Evolutionary conservation across 2,888 invertebrate species (phyloP).

Genomic region (Eledone cirrhosa): DNA sequence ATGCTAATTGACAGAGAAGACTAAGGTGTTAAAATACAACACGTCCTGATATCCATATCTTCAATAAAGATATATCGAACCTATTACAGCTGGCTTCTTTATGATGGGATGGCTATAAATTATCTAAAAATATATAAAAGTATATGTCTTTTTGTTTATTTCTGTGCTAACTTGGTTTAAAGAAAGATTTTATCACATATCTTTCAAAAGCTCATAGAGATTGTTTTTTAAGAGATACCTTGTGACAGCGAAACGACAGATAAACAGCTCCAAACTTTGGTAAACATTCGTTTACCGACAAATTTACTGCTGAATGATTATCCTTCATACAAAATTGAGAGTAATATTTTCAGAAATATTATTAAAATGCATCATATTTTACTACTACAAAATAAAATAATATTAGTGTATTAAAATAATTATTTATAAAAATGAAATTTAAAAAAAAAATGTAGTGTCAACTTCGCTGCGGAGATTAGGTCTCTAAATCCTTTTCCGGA

Average conservation of each 20-base stretch:
- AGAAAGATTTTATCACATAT: too few relatives aligned
- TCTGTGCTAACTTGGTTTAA: too few relatives aligned
- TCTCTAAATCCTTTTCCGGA: not conserved
- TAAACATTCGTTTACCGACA: not conserved
- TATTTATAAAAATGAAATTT: not conserved
- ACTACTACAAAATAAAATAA: too few relatives aligned
- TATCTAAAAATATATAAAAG: not conserved
- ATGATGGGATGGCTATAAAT: not conserved
- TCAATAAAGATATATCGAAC: too few relatives aligned
- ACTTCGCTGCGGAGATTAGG: not conserved
- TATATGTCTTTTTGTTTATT: not conserved
- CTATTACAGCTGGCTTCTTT: not conserved
- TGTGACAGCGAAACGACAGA: conserved; percentile 1
- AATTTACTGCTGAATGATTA: too few relatives aligned
- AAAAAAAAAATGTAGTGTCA: not conserved
- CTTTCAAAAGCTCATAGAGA: too few relatives aligned
- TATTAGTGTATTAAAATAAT: not conserved
- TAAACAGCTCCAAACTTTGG: not conserved
- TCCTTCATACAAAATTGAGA: too few relatives aligned
- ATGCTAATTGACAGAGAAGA: too few relatives aligned
- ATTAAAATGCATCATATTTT: too few relatives aligned
- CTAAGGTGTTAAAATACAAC: too few relatives aligned
- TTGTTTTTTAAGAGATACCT: not conserved
- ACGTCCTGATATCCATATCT: too few relatives aligned
- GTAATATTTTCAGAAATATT: too few relatives aligned